These are phyloP conservation scores for Meiosimyza platycephala DNA, from an alignment of 2,888 invertebrate genomes.

Conservation along the genomic window DNA sequence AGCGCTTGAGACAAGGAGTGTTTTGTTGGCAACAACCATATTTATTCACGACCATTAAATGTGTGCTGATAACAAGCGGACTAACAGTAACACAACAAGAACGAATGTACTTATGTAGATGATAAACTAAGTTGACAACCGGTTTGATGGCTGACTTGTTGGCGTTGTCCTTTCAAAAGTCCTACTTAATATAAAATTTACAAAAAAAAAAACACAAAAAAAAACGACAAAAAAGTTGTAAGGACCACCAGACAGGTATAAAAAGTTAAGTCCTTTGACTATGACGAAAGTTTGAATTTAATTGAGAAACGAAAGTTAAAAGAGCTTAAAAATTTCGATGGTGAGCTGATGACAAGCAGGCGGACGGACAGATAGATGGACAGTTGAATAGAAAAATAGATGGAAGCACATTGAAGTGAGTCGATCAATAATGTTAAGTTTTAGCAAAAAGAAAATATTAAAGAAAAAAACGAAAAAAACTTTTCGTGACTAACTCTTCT, in stretches of 20 bases:
- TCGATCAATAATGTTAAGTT: background rate
- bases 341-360: background rate
- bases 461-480: background rate
- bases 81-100: too few relatives aligned
- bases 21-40: background rate
- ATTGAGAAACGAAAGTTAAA: background rate
- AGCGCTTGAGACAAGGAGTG: background rate
- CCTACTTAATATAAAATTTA: too few relatives aligned
- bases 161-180: too few relatives aligned
- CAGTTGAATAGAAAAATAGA: background rate
- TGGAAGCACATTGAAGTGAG: background rate
- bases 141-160: too few relatives aligned
- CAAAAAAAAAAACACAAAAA: too few relatives aligned
- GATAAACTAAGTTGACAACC: too few relatives aligned
- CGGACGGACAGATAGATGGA: background rate
- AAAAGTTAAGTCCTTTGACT: background rate
- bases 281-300: constrained; percentile 10
- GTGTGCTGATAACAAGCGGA: background rate
- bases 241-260: background rate
- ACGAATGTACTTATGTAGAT: too few relatives aligned
- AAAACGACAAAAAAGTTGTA: background rate
- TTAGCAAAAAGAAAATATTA: background rate
- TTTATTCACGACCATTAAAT: background rate
- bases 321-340: background rate
- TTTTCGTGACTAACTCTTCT: constrained; percentile 14